A percentile compares a stretch with the other conserved stretches of the same genome.
These are phyloP conservation scores for Atrina japonica DNA, from an alignment of 2,888 invertebrate genomes.

Conservation along the genomic window DNA sequence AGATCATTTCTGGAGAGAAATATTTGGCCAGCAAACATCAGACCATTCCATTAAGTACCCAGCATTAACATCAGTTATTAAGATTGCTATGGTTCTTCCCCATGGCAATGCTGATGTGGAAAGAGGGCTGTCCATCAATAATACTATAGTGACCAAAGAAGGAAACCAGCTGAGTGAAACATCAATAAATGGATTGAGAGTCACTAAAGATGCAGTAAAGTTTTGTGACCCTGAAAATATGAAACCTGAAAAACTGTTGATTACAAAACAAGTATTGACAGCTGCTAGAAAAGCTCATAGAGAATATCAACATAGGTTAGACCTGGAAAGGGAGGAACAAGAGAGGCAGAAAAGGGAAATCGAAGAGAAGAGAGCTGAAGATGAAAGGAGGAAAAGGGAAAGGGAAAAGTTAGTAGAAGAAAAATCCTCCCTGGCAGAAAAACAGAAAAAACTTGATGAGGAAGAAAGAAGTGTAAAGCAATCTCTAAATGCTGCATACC, in stretches of 20 bases:
- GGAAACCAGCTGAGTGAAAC: neutral
- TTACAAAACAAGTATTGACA: neutral
- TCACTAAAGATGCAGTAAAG: too few species aligned
- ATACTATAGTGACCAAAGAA: neutral
- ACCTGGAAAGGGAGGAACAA: too few species aligned
- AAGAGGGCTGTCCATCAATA: conserved; percentile 15
- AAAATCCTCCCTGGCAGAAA: too few species aligned
- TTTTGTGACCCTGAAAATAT: neutral
- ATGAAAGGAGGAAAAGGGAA: too few species aligned
- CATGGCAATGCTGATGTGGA: too few species aligned
- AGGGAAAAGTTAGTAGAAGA: too few species aligned
- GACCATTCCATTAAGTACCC: conserved; percentile 31
- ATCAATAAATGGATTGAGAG: neutral
- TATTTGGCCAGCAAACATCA: conserved; percentile 35
- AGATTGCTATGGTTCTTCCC: conserved; percentile 29
- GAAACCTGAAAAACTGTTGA: neutral
- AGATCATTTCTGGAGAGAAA: too few species aligned
- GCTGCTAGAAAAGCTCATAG: too few species aligned
- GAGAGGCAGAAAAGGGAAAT: conserved; percentile 1
- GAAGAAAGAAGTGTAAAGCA: too few species aligned
- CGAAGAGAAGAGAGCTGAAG: neutral
- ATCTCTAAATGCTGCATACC: too few species aligned
- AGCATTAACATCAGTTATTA: conserved; percentile 24
- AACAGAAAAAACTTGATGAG: too few species aligned
- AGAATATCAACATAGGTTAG: too few species aligned